Evolutionary conservation across 2,888 invertebrate genomes (phyloP).

Genomic region (Lithophane leautieri): DNA sequence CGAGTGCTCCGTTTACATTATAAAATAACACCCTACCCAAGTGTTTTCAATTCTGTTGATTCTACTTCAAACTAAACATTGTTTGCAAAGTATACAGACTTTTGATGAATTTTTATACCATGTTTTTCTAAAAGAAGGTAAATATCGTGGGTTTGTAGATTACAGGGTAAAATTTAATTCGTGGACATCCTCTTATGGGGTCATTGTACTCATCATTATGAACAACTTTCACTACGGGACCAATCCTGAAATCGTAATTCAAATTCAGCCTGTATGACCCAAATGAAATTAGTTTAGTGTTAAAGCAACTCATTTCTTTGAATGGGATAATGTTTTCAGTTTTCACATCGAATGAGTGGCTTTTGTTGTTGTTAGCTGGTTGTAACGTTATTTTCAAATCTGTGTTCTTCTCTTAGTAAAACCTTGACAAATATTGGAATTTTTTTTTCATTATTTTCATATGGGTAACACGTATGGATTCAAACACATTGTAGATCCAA

Average conservation of each 20-base stretch:
- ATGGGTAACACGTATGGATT: not conserved
- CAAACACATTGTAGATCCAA: not conserved
- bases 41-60: constrained; percentile 38
- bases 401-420: not conserved
- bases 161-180: too few relatives aligned
- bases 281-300: not conserved
- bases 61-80: constrained; percentile 23
- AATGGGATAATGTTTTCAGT: not conserved
- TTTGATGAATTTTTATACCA: not conserved
- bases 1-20: constrained; percentile 72
- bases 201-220: too few relatives aligned
- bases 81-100: constrained; percentile 24
- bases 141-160: not conserved
- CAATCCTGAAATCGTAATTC: too few relatives aligned
- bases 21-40: constrained; percentile 59
- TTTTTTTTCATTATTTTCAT: not conserved
- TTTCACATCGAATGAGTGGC: not conserved
- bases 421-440: not conserved
- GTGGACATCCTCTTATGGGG: too few relatives aligned
- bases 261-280: too few relatives aligned
- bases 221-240: too few relatives aligned
- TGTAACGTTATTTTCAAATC: not conserved
- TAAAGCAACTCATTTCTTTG: not conserved
- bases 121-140: not conserved
- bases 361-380: not conserved